Conservation (phyloP, 2,888 invertebrate species). For the Gibbula magus region DNA sequence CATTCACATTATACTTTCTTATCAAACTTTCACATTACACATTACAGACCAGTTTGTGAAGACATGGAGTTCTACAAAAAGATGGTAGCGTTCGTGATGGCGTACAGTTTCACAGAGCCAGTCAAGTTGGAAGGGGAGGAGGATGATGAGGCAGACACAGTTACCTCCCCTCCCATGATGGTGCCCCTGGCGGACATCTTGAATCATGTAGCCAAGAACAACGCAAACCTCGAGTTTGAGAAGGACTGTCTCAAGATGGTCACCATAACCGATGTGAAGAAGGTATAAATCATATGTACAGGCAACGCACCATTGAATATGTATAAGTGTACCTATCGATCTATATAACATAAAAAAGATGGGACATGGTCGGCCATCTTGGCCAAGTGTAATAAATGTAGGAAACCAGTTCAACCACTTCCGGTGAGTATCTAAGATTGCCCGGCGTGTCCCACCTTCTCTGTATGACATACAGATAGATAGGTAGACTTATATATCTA, state of each 20-base stretch:
- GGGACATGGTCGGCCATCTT: too few relatives aligned
- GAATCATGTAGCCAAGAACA: slow-evolving; percentile 73
- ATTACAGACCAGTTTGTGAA: slow-evolving; percentile 47
- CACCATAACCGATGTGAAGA: slow-evolving; percentile 61
- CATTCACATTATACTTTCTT: too few relatives aligned
- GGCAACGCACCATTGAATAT: too few relatives aligned
- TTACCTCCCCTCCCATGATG: slow-evolving; percentile 70
- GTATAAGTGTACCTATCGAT: too few relatives aligned
- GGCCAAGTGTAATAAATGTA: too few relatives aligned
- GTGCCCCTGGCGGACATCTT: slow-evolving; percentile 75
- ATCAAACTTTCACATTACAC: neutral
- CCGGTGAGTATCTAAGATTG: too few relatives aligned
- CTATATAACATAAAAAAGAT: too few relatives aligned
- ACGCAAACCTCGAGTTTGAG: slow-evolving; percentile 72
- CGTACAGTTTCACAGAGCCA: slow-evolving; percentile 75
- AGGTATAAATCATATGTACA: slow-evolving; percentile 53
- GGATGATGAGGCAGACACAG: slow-evolving; percentile 56
- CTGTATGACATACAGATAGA: too few relatives aligned
- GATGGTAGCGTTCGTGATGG: slow-evolving; percentile 75
- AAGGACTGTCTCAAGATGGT: slow-evolving; percentile 71
- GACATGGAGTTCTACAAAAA: slow-evolving; percentile 71
- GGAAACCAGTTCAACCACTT: too few relatives aligned
- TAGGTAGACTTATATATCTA: too few relatives aligned
- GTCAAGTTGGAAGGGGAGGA: slow-evolving; percentile 46
- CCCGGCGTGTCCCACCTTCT: too few relatives aligned